Percentiles rank a stretch among this genome's conserved stretches.
These are phyloP conservation scores for Ageneiosus marmoratus DNA, from an alignment of 2,113 vertebrate genomes.

Conservation along the genomic window DNA sequence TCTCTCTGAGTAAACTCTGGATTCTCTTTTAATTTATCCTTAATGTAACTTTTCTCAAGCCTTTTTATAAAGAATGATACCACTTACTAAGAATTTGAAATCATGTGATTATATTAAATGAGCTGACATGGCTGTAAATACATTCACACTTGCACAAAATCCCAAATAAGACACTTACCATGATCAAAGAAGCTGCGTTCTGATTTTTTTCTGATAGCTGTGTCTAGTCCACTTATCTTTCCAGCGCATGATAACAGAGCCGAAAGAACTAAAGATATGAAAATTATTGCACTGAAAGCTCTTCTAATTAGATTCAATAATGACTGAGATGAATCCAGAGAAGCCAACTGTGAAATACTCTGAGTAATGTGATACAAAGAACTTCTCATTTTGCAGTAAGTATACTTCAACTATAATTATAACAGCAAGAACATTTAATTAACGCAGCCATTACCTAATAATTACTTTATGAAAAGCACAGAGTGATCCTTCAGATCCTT, in stretches of 20 bases:
- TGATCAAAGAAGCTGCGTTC: slow-evolving; percentile 35
- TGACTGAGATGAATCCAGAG: background rate
- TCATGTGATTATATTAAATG: background rate
- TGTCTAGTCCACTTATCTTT: slow-evolving; percentile 28
- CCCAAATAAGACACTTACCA: background rate
- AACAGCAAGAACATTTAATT: background rate
- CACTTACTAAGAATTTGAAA: background rate
- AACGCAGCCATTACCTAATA: background rate
- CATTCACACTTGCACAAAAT: background rate
- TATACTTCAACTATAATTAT: background rate
- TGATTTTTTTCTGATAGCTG: slow-evolving; percentile 45
- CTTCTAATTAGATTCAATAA: slow-evolving; percentile 46
- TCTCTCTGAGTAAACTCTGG: too few species aligned
- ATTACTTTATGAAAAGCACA: background rate
- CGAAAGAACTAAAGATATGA: slow-evolving; percentile 38
- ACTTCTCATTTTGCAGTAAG: background rate
- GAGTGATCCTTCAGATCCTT: background rate
- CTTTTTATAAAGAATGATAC: background rate
- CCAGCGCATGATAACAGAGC: slow-evolving; percentile 26
- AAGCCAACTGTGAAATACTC: background rate
- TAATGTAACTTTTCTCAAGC: background rate
- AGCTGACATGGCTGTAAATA: background rate
- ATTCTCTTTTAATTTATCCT: background rate
- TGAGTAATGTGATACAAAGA: background rate
- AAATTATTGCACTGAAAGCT: slow-evolving; percentile 52